Conservation (phyloP, 92 coral and sea anemone genomes). For the Desmophyllum pertusum region DNA sequence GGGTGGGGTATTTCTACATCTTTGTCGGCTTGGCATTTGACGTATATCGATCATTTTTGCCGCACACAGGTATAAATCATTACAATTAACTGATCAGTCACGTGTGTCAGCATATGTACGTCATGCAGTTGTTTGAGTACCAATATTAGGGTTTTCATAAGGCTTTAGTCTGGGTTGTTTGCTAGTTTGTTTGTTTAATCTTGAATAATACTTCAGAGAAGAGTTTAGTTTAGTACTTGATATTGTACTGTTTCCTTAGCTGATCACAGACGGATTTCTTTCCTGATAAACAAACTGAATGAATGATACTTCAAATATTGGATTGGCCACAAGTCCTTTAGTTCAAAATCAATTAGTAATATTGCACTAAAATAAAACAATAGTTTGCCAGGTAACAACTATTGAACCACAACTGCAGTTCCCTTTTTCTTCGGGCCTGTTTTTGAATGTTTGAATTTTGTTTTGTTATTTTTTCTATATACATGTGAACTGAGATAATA, state of each 20-base stretch:
- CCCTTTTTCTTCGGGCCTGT: not conserved
- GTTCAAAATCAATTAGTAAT: not conserved
- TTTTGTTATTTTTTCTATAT: no score
- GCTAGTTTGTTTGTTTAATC: not conserved
- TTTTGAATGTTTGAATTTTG: no score
- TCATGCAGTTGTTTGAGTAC: no score
- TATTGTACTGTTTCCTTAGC: no score
- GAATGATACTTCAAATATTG: not conserved
- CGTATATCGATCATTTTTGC: no score
- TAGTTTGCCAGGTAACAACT: not conserved
- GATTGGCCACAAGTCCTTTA: not conserved
- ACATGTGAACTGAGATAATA: not conserved
- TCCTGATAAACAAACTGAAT: not conserved
- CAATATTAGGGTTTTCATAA: not conserved
- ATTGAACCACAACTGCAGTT: not conserved
- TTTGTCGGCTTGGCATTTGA: not conserved
- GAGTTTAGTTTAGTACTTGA: not conserved
- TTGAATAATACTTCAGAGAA: not conserved
- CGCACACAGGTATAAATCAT: no score
- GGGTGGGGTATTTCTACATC: not conserved
- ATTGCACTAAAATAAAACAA: not conserved
- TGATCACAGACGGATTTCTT: no score
- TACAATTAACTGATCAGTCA: no score
- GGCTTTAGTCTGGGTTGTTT: not conserved
- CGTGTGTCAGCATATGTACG: no score